A percentile compares a stretch with the other conserved stretches of the same genome.
Evolutionary conservation across 2,888 invertebrate genomes (phyloP).

Genomic region (Mythimna pallens): DNA sequence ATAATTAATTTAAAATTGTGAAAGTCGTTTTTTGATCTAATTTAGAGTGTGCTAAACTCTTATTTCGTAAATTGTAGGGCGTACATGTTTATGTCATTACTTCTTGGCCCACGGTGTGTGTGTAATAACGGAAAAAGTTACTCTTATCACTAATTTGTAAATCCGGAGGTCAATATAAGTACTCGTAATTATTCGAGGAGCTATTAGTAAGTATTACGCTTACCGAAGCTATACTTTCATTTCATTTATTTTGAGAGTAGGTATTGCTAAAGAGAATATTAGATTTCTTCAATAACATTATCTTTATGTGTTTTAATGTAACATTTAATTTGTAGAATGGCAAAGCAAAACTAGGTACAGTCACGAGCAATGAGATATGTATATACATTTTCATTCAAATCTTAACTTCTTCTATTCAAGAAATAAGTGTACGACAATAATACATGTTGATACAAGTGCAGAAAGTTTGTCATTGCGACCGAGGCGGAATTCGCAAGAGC

Average conservation of each 20-base stretch:
- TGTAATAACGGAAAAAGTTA: conserved; percentile 45
- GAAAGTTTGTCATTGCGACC: too few relatives aligned
- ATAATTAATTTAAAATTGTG: background rate
- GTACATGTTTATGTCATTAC: conserved; percentile 9
- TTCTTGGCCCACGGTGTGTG: background rate
- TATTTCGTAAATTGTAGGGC: conserved; percentile 32
- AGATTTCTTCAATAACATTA: background rate
- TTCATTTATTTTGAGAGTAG: background rate
- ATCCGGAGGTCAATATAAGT: conserved; percentile 24
- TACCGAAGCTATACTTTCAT: conserved; percentile 9
- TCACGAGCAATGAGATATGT: too few relatives aligned
- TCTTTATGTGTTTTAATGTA: background rate
- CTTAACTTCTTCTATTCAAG: too few relatives aligned
- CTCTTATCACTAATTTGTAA: conserved; percentile 30
- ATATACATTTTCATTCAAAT: too few relatives aligned
- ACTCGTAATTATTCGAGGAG: conserved; percentile 4
- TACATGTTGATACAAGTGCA: too few relatives aligned
- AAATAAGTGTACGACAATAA: too few relatives aligned
- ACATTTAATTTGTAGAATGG: background rate
- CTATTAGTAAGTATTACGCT: conserved; percentile 19
- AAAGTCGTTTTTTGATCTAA: conserved; percentile 26
- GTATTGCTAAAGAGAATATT: conserved; percentile 15
- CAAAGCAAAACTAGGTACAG: background rate
- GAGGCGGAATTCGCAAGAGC: too few relatives aligned
- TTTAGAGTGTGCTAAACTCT: conserved; percentile 8